These are phyloP conservation scores for Calvadosia cruxmelitensis DNA, from an alignment of 30 jellyfish, hydroid and myxozoan genomes.

Conservation along the genomic window DNA sequence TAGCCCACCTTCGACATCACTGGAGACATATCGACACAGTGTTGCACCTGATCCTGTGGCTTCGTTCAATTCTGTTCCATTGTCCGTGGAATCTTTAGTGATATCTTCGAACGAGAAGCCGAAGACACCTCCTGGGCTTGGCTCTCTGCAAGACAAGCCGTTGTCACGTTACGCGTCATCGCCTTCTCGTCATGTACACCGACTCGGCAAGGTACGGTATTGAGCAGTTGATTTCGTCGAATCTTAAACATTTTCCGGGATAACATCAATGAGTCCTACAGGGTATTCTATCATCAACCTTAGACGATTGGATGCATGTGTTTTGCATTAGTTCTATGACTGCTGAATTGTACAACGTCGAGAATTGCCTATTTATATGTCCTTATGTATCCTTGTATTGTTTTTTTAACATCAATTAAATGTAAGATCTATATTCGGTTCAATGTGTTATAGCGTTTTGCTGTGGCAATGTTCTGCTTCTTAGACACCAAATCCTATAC, in stretches of 20 bases:
- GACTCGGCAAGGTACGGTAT: conserved; percentile 36
- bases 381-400: too few species aligned
- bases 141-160: conserved; percentile 56
- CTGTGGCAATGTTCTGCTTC: too few species aligned
- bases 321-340: not conserved
- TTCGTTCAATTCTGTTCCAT: not conserved
- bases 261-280: not conserved
- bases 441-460: too few species aligned
- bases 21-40: not conserved
- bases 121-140: conserved; percentile 91
- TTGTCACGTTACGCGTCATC: conserved; percentile 35
- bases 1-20: conserved; percentile 1
- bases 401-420: too few species aligned
- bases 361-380: too few species aligned
- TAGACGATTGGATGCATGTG: not conserved
- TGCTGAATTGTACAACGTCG: not conserved
- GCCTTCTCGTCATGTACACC: conserved; percentile 38
- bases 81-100: conserved; percentile 5
- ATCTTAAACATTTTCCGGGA: conserved; percentile 2
- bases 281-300: not conserved
- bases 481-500: not conserved
- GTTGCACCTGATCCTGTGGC: conserved; percentile 17
- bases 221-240: not conserved
- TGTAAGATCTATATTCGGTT: too few species aligned
- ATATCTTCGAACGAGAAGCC: conserved; percentile 60